These are phyloP conservation scores for Temnothorax longispinosus DNA, from an alignment of 1,140 invertebrate genomes.

Conservation along the genomic window DNA sequence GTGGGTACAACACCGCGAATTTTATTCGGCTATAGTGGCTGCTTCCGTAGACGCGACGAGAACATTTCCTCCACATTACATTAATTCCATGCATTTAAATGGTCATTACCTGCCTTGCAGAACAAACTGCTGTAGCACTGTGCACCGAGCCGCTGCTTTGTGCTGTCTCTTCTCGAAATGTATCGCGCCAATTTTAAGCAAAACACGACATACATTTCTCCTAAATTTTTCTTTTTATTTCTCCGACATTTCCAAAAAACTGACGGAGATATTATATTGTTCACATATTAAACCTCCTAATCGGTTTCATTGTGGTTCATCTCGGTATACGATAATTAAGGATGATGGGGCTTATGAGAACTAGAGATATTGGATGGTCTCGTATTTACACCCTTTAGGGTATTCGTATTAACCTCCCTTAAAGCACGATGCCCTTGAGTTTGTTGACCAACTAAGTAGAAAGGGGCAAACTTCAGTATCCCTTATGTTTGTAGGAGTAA, in stretches of 20 bases:
- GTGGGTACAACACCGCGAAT: slow-evolving; percentile 59
- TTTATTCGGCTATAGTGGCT: slow-evolving; percentile 63
- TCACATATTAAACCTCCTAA: slow-evolving; percentile 32
- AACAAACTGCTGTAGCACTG: slow-evolving; percentile 41
- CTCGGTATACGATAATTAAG: slow-evolving; percentile 48
- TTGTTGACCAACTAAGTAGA: slow-evolving; percentile 59
- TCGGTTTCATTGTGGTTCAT: slow-evolving; percentile 42
- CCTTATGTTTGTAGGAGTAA: slow-evolving; percentile 45
- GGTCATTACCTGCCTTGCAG: slow-evolving; percentile 72
- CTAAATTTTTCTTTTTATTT: slow-evolving; percentile 11
- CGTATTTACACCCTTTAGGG: slow-evolving; percentile 56
- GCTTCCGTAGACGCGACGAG: slow-evolving; percentile 35
- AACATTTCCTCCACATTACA: slow-evolving; percentile 59
- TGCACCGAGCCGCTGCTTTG: neutral
- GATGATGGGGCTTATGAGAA: slow-evolving; percentile 38
- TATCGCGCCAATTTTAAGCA: slow-evolving; percentile 9
- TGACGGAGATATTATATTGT: neutral
- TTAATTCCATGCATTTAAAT: slow-evolving; percentile 80
- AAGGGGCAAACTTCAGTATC: slow-evolving; percentile 50
- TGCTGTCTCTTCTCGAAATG: neutral
- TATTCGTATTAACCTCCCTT: slow-evolving; percentile 61
- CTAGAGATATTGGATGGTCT: slow-evolving; percentile 40
- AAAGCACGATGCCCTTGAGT: slow-evolving; percentile 51
- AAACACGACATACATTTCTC: neutral
- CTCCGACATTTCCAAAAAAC: neutral